phyloP scores from a whole-genome alignment of 2,797 vertebrate genomes.

The Urophycis tenuis region DNA sequence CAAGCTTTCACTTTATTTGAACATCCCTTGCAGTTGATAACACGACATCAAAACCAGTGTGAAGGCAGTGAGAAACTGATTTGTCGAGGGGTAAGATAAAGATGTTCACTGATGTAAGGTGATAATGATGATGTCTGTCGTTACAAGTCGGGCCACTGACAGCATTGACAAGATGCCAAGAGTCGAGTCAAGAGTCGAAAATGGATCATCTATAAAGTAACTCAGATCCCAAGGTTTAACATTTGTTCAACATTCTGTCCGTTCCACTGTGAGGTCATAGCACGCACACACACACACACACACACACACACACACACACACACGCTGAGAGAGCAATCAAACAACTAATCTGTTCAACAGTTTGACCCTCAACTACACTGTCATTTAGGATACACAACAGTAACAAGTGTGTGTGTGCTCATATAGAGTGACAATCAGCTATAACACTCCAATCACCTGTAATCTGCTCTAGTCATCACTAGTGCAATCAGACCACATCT shows the following conservation, averaged over 20 bases:
- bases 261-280: not conserved
- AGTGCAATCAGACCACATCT: constrained; percentile 52
- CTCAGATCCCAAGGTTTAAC: not conserved
- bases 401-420: constrained; percentile 17
- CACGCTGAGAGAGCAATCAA: constrained; percentile 57
- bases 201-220: not conserved
- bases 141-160: no score
- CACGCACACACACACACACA: constrained; percentile 18
- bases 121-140: no score
- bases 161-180: not conserved
- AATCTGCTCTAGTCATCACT: constrained; percentile 44
- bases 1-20: not conserved
- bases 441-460: constrained; percentile 59
- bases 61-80: not conserved
- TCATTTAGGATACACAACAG: constrained; percentile 50
- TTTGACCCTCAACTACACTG: constrained; percentile 41
- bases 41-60: not conserved
- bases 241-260: not conserved
- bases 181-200: no score
- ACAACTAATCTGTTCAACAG: constrained; percentile 59
- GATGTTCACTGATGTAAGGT: no score
- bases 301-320: no score
- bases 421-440: constrained; percentile 59
- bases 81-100: not conserved
- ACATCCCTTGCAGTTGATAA: not conserved